Percentiles rank a stretch among this genome's conserved stretches.
Evolutionary conservation across 2,888 invertebrate genomes (phyloP).

Genomic region (Caenorhabditis angaria): DNA sequence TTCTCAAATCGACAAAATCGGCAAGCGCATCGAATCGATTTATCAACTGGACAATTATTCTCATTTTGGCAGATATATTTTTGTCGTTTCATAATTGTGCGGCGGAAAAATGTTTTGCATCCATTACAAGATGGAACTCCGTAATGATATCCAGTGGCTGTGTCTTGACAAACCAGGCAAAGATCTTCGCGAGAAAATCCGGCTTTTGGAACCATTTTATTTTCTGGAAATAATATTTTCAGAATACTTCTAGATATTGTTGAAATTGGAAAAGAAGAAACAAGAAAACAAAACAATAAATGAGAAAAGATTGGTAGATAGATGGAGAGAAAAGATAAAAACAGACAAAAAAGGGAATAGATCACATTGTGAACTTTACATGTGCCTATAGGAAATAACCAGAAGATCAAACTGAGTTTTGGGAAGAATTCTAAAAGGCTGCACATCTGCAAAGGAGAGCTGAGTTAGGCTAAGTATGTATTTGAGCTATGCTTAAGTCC

Average conservation of each 20-base stretch:
- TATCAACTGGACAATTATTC: constrained; percentile 62
- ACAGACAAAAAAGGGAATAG: no score
- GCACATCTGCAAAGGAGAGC: no score
- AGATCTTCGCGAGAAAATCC: constrained; percentile 45
- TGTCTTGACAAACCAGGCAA: constrained; percentile 65
- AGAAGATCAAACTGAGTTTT: no score
- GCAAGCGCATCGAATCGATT: constrained; percentile 69
- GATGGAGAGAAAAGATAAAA: no score
- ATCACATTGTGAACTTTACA: no score
- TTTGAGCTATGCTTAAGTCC: no score
- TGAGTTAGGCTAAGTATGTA: no score
- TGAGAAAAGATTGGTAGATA: no score
- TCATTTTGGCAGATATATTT: constrained; percentile 67
- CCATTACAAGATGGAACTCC: constrained; percentile 69
- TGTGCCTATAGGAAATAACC: no score
- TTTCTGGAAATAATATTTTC: background rate
- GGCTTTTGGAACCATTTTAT: constrained; percentile 13
- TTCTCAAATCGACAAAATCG: constrained; percentile 68
- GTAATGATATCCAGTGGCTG: constrained; percentile 68
- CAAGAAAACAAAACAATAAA: constrained; percentile 9
- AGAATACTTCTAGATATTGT: background rate
- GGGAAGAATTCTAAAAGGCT: no score
- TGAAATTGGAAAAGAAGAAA: background rate
- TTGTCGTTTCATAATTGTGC: constrained; percentile 72
- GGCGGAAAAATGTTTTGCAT: constrained; percentile 69